Conservation (phyloP, 2,888 invertebrate genomes). For the Drymonia ruficornis region DNA sequence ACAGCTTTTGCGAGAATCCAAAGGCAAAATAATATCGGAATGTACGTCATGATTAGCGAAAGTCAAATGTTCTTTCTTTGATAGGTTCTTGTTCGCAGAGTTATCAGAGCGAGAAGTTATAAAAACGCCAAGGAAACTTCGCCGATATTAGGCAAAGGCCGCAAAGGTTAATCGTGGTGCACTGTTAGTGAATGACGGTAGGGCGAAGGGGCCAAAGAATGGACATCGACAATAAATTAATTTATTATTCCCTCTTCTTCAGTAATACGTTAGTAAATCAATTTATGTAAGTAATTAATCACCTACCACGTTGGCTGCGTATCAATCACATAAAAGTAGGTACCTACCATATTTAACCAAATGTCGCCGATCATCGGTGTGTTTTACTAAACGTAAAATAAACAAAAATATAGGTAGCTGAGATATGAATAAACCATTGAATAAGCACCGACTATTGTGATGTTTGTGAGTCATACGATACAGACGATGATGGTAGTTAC, state of each 20-base stretch:
- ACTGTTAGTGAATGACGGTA: background rate
- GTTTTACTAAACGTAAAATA: no score
- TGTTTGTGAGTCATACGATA: no score
- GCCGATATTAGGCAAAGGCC: constrained; percentile 35
- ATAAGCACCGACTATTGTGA: no score
- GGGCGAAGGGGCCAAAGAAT: background rate
- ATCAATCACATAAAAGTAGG: no score
- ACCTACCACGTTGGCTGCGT: no score
- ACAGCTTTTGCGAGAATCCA: background rate
- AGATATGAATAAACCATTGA: no score
- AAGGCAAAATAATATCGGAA: background rate
- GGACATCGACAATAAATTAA: background rate
- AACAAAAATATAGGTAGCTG: no score
- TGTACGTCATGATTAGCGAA: constrained; percentile 16
- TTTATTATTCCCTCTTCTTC: no score
- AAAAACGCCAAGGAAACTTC: constrained; percentile 31
- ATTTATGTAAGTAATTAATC: no score
- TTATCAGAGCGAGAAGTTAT: constrained; percentile 45
- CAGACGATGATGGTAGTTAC: background rate
- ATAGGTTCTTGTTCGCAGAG: constrained; percentile 26
- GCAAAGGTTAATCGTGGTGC: background rate
- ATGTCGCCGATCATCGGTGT: no score
- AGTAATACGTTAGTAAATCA: no score
- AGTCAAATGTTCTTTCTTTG: constrained; percentile 19
- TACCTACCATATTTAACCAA: no score